Evolutionary conservation across 2,888 invertebrate genomes (phyloP).

Genomic region (Eucriotettix oculatus): DNA sequence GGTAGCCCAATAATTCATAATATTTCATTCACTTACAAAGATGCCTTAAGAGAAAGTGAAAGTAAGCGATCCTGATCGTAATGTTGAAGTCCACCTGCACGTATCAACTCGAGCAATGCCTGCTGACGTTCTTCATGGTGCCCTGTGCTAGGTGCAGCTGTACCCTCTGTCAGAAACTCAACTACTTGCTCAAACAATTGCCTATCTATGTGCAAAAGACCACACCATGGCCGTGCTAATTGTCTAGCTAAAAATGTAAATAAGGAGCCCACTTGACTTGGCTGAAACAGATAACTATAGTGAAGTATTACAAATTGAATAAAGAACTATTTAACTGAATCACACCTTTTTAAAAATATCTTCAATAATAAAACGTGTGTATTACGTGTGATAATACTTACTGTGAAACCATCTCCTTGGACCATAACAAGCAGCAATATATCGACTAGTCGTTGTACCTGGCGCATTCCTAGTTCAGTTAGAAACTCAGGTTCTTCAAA

Average conservation of each 20-base stretch:
- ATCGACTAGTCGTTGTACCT: constrained; percentile 60
- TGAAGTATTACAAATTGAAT: neutral
- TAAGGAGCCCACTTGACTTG: constrained; percentile 42
- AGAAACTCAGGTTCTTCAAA: constrained; percentile 68
- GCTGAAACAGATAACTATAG: constrained; percentile 21
- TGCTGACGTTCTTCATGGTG: constrained; percentile 54
- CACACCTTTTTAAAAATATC: neutral
- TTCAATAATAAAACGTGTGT: no score
- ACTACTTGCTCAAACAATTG: constrained; percentile 41
- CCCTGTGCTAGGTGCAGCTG: constrained; percentile 18
- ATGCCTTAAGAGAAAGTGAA: constrained; percentile 41
- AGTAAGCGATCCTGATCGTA: constrained; percentile 41
- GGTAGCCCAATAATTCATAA: neutral
- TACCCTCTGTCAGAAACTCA: constrained; percentile 35
- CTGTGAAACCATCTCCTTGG: constrained; percentile 43
- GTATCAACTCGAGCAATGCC: constrained; percentile 50
- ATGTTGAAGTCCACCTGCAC: constrained; percentile 39
- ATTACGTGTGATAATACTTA: constrained; percentile 25
- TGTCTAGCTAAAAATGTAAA: constrained; percentile 48
- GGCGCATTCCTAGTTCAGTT: constrained; percentile 49
- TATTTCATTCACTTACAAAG: constrained; percentile 32
- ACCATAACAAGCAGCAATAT: constrained; percentile 60
- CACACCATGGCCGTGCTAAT: constrained; percentile 31
- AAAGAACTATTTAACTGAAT: neutral
- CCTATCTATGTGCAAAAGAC: constrained; percentile 22